Percentiles rank a stretch among this genome's conserved stretches.
Evolutionary conservation across 1,140 invertebrate species (phyloP).

Genomic region (Bombus cullumanus): DNA sequence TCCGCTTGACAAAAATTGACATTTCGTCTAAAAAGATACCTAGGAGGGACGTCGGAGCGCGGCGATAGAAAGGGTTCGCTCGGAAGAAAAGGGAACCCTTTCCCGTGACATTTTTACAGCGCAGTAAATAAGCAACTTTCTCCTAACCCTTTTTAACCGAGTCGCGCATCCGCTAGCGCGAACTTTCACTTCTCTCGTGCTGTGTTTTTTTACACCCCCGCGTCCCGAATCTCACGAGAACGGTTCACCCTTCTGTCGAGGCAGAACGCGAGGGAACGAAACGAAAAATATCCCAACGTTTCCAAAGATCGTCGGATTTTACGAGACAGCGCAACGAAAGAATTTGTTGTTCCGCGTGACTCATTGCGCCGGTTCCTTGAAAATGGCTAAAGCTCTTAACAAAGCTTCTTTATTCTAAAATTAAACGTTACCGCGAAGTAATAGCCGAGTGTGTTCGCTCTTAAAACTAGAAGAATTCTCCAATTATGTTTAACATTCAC

Average conservation of each 20-base stretch:
- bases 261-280: too few relatives aligned
- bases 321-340: constrained; percentile 26
- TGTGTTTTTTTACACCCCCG: constrained; percentile 33
- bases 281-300: constrained; percentile 11
- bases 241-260: not conserved
- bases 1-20: not conserved
- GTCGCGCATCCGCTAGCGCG: constrained; percentile 53
- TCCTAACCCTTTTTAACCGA: constrained; percentile 76
- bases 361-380: not conserved
- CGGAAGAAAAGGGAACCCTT: constrained; percentile 66
- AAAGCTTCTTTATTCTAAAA: constrained; percentile 19
- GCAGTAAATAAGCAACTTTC: constrained; percentile 78
- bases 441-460: too few relatives aligned
- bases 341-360: constrained; percentile 46
- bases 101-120: constrained; percentile 73
- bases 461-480: constrained; percentile 7
- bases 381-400: not conserved
- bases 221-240: not conserved
- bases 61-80: constrained; percentile 48
- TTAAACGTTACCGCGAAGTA: constrained; percentile 19
- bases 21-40: not conserved
- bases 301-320: constrained; percentile 8
- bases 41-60: not conserved
- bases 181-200: constrained; percentile 69
- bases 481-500: not conserved